phyloP scores from a whole-genome alignment of 2,797 vertebrate species.

The Mustela erminea region DNA sequence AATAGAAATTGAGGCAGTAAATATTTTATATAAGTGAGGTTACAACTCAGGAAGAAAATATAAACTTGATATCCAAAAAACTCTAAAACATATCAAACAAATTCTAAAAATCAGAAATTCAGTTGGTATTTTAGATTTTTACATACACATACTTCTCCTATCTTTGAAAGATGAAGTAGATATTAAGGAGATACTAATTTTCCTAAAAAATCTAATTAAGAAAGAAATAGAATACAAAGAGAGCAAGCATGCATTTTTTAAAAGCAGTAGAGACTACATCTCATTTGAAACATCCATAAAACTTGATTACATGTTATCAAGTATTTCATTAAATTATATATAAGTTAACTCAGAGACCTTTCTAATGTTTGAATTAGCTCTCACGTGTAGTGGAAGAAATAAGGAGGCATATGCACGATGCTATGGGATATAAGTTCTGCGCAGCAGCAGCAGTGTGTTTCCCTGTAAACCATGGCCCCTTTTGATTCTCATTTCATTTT shows the following conservation, averaged over 20 bases:
- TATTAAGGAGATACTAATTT: not conserved
- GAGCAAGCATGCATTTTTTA: not conserved
- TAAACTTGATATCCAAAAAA: not conserved
- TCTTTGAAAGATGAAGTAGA: not conserved
- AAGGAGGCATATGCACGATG: not conserved
- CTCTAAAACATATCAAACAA: not conserved
- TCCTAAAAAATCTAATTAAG: not conserved
- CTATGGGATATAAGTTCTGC: not conserved
- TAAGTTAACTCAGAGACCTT: not conserved
- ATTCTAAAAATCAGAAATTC: not conserved
- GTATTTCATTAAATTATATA: not conserved
- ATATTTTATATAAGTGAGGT: not conserved
- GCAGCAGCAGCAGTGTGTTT: not conserved
- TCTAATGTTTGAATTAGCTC: not conserved
- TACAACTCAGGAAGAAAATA: not conserved
- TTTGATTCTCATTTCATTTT: not conserved
- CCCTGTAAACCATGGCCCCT: accelerated
- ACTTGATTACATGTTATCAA: not conserved
- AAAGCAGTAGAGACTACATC: not conserved
- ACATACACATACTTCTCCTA: too few relatives aligned
- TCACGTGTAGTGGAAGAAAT: not conserved
- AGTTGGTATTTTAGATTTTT: not conserved
- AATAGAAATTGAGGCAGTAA: not conserved
- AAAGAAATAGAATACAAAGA: not conserved
- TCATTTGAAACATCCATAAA: not conserved